Evolutionary conservation across 30 jellyfish, hydroid and myxozoan genomes (phyloP).

Genomic region (Aurelia coerulea): DNA sequence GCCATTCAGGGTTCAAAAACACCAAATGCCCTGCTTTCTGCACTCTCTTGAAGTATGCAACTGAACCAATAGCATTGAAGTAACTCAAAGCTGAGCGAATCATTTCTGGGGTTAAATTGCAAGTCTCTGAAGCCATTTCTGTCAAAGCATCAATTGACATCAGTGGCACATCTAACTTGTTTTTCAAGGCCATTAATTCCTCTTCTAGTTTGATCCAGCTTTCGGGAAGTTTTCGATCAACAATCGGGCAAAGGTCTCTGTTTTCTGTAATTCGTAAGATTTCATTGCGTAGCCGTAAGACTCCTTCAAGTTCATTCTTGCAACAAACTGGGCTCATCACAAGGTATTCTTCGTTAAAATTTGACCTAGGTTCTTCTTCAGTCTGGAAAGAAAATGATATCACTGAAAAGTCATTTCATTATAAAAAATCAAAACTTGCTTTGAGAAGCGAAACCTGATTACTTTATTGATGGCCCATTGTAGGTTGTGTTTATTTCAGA

Average conservation of each 20-base stretch:
- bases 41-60: constrained; percentile 46
- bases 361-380: no score
- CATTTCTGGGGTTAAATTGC: constrained; percentile 10
- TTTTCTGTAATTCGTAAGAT: constrained; percentile 60
- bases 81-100: constrained; percentile 62
- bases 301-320: constrained; percentile 54
- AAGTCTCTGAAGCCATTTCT: neutral
- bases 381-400: no score
- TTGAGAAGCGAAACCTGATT: no score
- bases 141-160: constrained; percentile 39
- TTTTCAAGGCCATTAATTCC: constrained; percentile 27
- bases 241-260: constrained; percentile 67
- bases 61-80: constrained; percentile 74
- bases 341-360: neutral
- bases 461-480: no score
- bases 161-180: constrained; percentile 30
- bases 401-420: no score
- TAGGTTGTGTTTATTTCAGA: no score
- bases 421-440: no score
- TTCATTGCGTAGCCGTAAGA: constrained; percentile 62
- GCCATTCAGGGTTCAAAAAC: constrained; percentile 75
- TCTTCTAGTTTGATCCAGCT: constrained; percentile 77
- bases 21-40: constrained; percentile 46
- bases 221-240: constrained; percentile 64
- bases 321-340: constrained; percentile 77